Evolutionary conservation across 1,140 invertebrate genomes (phyloP), one percentile per base, ranked within the genome.

Genomic region (Zaprionus gabonicus): DNA sequence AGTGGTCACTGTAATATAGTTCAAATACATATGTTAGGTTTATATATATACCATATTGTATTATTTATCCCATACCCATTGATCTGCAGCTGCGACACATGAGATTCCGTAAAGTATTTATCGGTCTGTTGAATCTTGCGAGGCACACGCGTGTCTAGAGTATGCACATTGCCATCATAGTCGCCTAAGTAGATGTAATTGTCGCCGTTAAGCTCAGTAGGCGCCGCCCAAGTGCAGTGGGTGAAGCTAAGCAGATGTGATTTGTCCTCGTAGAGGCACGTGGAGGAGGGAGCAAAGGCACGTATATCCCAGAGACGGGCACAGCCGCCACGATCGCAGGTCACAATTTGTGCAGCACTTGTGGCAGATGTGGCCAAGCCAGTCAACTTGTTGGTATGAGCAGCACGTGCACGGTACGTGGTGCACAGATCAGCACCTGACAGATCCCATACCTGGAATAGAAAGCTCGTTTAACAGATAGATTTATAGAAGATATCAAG

Each of bases 261-360:
- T 5, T 71, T 15, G 25, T 90, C 79, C n/a, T 80, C 41, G 13
- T 68, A 88, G 10, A 90, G 69, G 9, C 78, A 76, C 3, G 60
- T 55, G 0, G 87, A 91, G 0, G 74, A 71, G 0, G 78, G 88
- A 7, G 73, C 69, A 4, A 72, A 27, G 38, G 81, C 72, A 1
- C 87, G 66, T 13, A 73, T 63, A 70, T 91, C 87, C 87, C 87
- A 91, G 1, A 91, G 44, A 15, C 75, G 80, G 7, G 70, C 78
- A 46, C 78, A 78, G 0, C 87, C 87, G 1, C 90, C 78, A 13
- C 87, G 87, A 64, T 83, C 87, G 31, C 87, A 91, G 53, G 88
- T 91, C 3, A 91, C 49, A 36, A 91, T 23, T 28, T 75, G 49
- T 6, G 66, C 28, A 46, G 57, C 4, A 60, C 53, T 55, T 2